These are phyloP conservation scores for Imbricaverruca yamaguchii DNA, from an alignment of 2,888 invertebrate species.

Conservation along the genomic window DNA sequence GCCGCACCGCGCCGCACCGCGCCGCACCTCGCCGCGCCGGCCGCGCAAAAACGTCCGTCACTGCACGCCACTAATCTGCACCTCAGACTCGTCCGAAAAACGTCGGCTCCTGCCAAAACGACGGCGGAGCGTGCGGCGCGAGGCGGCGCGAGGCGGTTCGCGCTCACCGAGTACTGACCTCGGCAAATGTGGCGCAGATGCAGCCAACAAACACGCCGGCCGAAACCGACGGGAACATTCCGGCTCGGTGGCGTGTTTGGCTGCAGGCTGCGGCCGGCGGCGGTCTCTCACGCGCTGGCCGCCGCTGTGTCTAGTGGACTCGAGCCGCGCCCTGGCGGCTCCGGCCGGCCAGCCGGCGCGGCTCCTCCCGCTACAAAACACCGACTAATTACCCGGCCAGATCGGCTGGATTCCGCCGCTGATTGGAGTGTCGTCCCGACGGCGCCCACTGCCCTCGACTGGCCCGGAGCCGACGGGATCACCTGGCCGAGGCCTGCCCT, in stretches of 20 bases:
- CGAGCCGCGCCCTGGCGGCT: not conserved
- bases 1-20: not conserved
- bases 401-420: slow-evolving; percentile 4
- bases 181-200: not conserved
- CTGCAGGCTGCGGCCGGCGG: not conserved
- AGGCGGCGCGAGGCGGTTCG: not conserved
- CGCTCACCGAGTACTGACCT: no score
- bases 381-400: not conserved
- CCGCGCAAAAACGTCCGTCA: no score
- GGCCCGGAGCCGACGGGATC: no score
- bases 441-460: not conserved
- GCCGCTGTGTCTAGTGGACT: not conserved
- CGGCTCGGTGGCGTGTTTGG: not conserved
- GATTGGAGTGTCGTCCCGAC: slow-evolving; percentile 10
- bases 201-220: not conserved
- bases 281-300: not conserved
- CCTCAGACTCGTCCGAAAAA: not conserved
- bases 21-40: not conserved
- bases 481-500: no score
- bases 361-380: not conserved
- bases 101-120: not conserved
- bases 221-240: not conserved
- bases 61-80: not conserved
- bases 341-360: not conserved
- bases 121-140: not conserved